Evolutionary conservation across 2,888 invertebrate species (phyloP), one percentile per base, ranked within the genome.

Genomic region (Caenorhabditis sp.): DNA sequence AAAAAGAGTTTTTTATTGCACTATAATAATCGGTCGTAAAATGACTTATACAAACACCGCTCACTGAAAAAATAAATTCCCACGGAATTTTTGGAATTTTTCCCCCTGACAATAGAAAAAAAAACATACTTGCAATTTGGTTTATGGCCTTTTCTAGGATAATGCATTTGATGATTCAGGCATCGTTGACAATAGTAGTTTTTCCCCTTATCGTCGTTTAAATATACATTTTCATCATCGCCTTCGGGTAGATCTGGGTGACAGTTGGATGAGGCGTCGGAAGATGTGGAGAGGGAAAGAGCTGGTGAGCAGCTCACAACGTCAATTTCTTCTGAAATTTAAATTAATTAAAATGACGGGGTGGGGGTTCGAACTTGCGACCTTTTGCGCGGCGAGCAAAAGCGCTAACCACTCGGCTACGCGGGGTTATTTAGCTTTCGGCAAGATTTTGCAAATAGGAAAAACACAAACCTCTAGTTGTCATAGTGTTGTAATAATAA

Each of bases 61-160:
- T 19, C 17, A 19, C 17, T 51, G 6, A 21, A 51, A 51, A 51
- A 51, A 51, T 51, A 4, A 19, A 5, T 51, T 19, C n/a, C 10
- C 23, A 21, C 12, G 21, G 57, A 31, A 27, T 57, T 26, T 21
- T 24, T 54, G 54, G 10, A 21, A 68, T 59, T 43, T 23, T 60
- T 17, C 17, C 19, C 17, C 10, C 19, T 17, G 1, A 4, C 14
- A 5, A 50, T 50, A 8, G 17, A 50, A 17, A 53, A 53, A 21
- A 58, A 19, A 55, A 73, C 79, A 64, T 51, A 86, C 84, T 72
- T 60, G 76, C 87, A 87, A 19, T 77, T 71, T 2, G 84, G 83
- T 64, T 87, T 87, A 69, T 87, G 87, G 19, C 87, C 87, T 63
- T 87, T 87, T 12, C 87, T 64, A 19, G 84, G 84, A 54, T 69